Evolutionary conservation across 2,888 invertebrate species (phyloP).

Genomic region (Drosophila lacicola): DNA sequence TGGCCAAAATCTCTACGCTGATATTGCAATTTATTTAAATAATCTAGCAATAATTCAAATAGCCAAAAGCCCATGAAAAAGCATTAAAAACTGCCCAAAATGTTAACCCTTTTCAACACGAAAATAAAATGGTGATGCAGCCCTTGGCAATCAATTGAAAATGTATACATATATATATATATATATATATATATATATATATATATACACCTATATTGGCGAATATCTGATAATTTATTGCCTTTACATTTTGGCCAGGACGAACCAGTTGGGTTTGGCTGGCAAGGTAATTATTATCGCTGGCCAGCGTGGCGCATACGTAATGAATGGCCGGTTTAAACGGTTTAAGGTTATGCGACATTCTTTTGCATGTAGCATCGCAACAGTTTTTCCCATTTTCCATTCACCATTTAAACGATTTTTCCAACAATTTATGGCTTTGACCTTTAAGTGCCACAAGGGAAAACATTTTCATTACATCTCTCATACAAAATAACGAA

Average conservation of each 20-base stretch:
- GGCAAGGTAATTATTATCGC: slow-evolving; percentile 74
- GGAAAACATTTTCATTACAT: slow-evolving; percentile 42
- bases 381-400: slow-evolving; percentile 1
- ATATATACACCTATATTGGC: slow-evolving; percentile 12
- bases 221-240: slow-evolving; percentile 67
- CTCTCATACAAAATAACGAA: slow-evolving; percentile 9
- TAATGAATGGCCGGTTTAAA: slow-evolving; percentile 64
- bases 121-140: slow-evolving; percentile 59
- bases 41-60: slow-evolving; percentile 75
- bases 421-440: slow-evolving; percentile 55
- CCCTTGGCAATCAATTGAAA: slow-evolving; percentile 71
- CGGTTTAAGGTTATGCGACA: slow-evolving; percentile 61
- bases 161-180: slow-evolving; percentile 10
- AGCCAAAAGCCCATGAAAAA: slow-evolving; percentile 32
- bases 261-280: slow-evolving; percentile 34
- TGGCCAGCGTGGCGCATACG: slow-evolving; percentile 68
- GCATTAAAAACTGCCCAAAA: slow-evolving; percentile 30
- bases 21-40: slow-evolving; percentile 71
- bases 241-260: slow-evolving; percentile 19
- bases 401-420: slow-evolving; percentile 32
- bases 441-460: slow-evolving; percentile 48
- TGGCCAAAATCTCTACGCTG: slow-evolving; percentile 36
- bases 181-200: slow-evolving; percentile 8
- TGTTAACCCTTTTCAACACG: slow-evolving; percentile 70
- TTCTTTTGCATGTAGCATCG: slow-evolving; percentile 26